Conservation (phyloP, 2,797 vertebrate genomes). For the Scolopax bukidnonensis region DNA sequence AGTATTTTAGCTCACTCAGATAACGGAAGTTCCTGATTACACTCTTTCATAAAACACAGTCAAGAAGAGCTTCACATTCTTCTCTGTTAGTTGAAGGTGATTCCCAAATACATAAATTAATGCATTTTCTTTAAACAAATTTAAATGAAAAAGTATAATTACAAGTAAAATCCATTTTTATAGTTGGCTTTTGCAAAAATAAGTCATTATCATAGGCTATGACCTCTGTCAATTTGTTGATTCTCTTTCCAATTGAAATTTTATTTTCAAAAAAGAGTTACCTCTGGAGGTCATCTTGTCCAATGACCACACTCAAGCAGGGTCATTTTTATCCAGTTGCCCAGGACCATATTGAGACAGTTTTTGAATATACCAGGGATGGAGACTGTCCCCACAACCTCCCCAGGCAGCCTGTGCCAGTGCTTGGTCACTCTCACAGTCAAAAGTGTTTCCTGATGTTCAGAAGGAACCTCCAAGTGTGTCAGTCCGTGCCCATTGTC, state of each 20-base stretch:
- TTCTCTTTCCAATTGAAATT: neutral
- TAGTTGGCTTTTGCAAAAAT: neutral
- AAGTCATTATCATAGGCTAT: neutral
- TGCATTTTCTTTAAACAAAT: neutral
- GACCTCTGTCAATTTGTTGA: neutral
- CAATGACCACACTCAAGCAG: neutral
- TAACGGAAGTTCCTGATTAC: neutral
- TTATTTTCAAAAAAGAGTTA: neutral
- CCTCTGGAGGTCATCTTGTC: neutral
- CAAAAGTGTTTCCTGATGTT: too few species aligned
- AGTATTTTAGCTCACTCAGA: neutral
- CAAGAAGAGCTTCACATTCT: neutral
- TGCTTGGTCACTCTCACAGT: too few species aligned
- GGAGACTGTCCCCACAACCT: too few species aligned
- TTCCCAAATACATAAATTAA: neutral
- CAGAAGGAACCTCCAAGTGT: too few species aligned
- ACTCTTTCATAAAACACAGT: neutral
- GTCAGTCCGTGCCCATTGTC: too few species aligned
- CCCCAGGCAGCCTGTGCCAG: too few species aligned
- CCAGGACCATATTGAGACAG: fast-evolving
- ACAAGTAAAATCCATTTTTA: neutral
- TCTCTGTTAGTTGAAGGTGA: neutral
- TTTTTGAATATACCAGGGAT: neutral
- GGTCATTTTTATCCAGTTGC: neutral
- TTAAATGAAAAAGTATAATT: neutral